phyloP scores from a whole-genome alignment of 2,797 vertebrate species.

The Antrozous pallidus region DNA sequence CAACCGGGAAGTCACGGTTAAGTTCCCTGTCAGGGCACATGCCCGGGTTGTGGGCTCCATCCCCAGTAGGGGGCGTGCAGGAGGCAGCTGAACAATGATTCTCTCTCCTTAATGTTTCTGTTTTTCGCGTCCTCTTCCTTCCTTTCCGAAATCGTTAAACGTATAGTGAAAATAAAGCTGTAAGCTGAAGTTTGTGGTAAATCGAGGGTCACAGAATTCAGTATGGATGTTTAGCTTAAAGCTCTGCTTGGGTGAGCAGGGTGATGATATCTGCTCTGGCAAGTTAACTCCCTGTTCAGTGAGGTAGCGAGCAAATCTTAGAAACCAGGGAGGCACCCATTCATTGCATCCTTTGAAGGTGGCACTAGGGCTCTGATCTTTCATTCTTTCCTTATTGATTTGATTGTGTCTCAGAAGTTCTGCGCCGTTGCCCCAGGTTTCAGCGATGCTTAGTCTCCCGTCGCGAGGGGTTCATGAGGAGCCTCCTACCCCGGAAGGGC shows the following conservation, averaged over 20 bases:
- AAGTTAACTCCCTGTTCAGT: background rate
- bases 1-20: too few species aligned
- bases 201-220: conserved; percentile 18
- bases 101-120: too few species aligned
- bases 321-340: background rate
- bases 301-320: background rate
- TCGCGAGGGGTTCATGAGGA: background rate
- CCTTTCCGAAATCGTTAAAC: too few species aligned
- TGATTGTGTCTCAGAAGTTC: conserved; percentile 29
- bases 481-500: background rate
- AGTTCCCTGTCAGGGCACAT: too few species aligned
- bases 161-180: conserved; percentile 26
- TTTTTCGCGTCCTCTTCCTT: too few species aligned
- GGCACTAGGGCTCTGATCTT: background rate
- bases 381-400: conserved; percentile 24
- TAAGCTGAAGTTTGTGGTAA: conserved; percentile 15
- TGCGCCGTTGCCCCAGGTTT: background rate
- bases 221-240: conserved; percentile 2
- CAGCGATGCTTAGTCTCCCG: conserved; percentile 10
- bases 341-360: conserved; percentile 27
- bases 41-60: too few species aligned
- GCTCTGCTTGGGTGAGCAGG: background rate
- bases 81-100: too few species aligned
- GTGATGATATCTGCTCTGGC: background rate
- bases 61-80: too few species aligned